These are phyloP conservation scores for Nysson spinosus DNA, from an alignment of 2,888 invertebrate genomes.

Conservation along the genomic window DNA sequence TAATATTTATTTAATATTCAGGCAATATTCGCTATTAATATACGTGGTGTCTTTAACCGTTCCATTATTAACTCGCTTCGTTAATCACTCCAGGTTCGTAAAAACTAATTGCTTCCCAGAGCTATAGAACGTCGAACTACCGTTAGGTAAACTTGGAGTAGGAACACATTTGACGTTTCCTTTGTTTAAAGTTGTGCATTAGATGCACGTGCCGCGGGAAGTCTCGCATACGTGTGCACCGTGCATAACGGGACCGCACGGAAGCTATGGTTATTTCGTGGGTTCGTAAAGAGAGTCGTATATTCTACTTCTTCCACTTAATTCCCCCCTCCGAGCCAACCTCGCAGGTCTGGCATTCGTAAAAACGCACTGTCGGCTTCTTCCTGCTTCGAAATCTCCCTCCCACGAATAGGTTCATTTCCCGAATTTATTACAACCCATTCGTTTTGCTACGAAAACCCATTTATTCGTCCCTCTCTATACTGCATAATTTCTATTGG, in stretches of 20 bases:
- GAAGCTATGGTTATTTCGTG: constrained; percentile 33
- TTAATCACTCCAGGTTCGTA: too few species aligned
- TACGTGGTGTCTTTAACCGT: too few species aligned
- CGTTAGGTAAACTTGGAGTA: constrained; percentile 21
- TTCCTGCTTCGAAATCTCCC: constrained; percentile 20
- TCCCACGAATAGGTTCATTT: constrained; percentile 34
- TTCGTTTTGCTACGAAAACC: constrained; percentile 33
- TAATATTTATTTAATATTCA: too few species aligned
- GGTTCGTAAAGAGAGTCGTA: constrained; percentile 10
- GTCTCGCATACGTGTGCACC: constrained; percentile 21
- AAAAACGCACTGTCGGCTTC: constrained; percentile 14
- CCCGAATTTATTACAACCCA: constrained; percentile 27
- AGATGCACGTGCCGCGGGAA: constrained; percentile 41
- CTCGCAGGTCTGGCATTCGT: constrained; percentile 6
- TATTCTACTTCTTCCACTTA: constrained; percentile 20
- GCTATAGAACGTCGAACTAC: constrained; percentile 1
- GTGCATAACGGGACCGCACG: constrained; percentile 40
- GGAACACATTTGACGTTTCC: constrained; percentile 24
- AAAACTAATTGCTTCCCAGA: too few species aligned
- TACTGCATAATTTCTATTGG: too few species aligned
- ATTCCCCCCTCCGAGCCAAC: constrained; percentile 20
- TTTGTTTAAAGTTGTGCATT: constrained; percentile 31
- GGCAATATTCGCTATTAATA: too few species aligned
- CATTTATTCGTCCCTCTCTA: too few species aligned
- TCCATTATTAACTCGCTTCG: too few species aligned